Conservation (phyloP, 2,113 vertebrate genomes). For the Petrocephalus microphthalmus region DNA sequence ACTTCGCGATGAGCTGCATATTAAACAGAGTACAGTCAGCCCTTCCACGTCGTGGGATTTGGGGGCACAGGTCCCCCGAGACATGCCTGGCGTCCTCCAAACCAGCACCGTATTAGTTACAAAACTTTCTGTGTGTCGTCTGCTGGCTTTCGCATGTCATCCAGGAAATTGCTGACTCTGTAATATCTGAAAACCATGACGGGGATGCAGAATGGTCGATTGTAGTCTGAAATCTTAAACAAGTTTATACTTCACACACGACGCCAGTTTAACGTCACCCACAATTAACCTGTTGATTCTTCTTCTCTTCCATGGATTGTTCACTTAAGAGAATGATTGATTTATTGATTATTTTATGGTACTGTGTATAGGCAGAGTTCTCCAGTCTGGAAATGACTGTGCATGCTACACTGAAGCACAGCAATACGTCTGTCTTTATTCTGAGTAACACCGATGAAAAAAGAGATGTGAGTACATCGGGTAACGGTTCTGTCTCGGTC, state of each 20-base stretch:
- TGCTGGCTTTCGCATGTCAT: background rate
- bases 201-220: background rate
- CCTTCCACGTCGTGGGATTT: background rate
- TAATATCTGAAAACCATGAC: background rate
- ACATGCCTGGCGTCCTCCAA: background rate
- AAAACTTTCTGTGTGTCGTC: background rate
- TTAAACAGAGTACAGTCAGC: background rate
- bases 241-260: background rate
- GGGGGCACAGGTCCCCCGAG: background rate
- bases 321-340: background rate
- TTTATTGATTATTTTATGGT: background rate
- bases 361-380: slow-evolving; percentile 70
- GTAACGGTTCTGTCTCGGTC: background rate
- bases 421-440: slow-evolving; percentile 50
- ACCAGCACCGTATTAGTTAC: background rate
- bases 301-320: background rate
- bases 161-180: background rate
- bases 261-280: background rate
- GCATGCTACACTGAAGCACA: slow-evolving; percentile 59
- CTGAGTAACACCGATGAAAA: slow-evolving; percentile 61
- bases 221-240: background rate
- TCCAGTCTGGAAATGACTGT: slow-evolving; percentile 68
- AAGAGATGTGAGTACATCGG: slow-evolving; percentile 62
- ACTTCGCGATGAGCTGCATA: background rate
- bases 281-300: background rate